Percentiles rank a stretch among this genome's conserved stretches.
Conservation (phyloP, 2,888 invertebrate species). For the Dorcus hopei region DNA sequence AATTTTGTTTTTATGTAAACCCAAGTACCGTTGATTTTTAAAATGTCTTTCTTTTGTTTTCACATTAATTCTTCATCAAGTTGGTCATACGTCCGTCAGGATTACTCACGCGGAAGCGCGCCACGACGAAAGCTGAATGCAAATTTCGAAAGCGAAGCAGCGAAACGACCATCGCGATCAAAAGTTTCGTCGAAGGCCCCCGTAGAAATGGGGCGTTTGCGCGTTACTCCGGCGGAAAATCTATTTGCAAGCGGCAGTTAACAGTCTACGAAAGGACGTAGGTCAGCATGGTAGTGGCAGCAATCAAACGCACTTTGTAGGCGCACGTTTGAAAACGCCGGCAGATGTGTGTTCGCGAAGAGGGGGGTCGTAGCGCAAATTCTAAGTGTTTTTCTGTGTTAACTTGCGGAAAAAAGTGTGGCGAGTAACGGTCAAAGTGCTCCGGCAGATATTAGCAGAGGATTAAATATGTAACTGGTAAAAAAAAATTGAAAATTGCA, state of each 20-base stretch:
- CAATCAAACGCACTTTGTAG: too few species aligned
- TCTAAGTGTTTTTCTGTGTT: too few species aligned
- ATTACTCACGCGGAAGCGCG: background rate
- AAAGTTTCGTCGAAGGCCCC: background rate
- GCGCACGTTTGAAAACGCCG: background rate
- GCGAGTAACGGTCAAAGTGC: too few species aligned
- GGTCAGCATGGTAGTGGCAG: background rate
- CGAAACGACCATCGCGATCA: background rate
- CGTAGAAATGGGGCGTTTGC: slow-evolving; percentile 1
- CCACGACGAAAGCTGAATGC: background rate
- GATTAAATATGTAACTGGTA: too few species aligned
- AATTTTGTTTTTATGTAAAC: too few species aligned
- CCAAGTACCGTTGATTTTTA: too few species aligned
- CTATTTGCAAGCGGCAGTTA: background rate
- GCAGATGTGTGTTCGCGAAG: background rate
- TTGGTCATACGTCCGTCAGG: background rate
- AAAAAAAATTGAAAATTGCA: too few species aligned
- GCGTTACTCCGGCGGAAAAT: background rate
- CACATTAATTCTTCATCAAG: background rate
- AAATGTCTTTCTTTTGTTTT: too few species aligned
- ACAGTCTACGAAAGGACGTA: background rate
- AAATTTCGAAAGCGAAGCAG: background rate
- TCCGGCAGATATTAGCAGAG: too few species aligned
- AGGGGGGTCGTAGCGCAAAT: background rate
- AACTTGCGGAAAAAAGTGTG: too few species aligned